phyloP scores from a whole-genome alignment of 2,113 vertebrate genomes.

The Balaenoptera acutorostrata region DNA sequence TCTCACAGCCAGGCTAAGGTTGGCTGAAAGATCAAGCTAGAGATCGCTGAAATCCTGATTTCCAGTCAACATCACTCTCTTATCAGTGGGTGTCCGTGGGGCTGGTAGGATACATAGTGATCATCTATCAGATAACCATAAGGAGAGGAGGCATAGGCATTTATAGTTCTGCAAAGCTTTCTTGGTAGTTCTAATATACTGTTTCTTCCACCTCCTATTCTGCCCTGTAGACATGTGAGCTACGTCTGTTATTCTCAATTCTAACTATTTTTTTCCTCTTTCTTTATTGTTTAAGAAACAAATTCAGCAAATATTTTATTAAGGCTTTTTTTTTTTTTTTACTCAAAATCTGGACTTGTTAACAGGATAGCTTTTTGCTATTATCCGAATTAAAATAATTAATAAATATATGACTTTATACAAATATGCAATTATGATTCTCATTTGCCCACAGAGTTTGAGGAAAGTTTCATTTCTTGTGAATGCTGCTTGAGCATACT shows the following conservation, averaged over 20 bases:
- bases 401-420: background rate
- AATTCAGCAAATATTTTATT: background rate
- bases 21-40: background rate
- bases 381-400: background rate
- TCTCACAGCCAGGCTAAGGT: background rate
- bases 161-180: background rate
- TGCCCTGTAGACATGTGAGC: background rate
- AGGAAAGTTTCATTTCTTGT: background rate
- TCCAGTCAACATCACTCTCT: background rate
- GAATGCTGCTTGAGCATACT: background rate
- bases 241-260: background rate
- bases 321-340: background rate
- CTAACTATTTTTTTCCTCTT: background rate
- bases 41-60: background rate
- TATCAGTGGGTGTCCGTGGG: background rate
- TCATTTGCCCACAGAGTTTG: background rate
- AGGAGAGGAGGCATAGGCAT: fast-evolving
- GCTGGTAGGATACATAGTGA: background rate
- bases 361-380: background rate
- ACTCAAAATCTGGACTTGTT: background rate
- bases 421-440: background rate
- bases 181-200: background rate
- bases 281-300: background rate
- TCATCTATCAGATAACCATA: background rate
- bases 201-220: background rate